Base-by-base conservation (phyloP, 2,797 vertebrate genomes). In the Sphaeramia orbicularis region DNA sequence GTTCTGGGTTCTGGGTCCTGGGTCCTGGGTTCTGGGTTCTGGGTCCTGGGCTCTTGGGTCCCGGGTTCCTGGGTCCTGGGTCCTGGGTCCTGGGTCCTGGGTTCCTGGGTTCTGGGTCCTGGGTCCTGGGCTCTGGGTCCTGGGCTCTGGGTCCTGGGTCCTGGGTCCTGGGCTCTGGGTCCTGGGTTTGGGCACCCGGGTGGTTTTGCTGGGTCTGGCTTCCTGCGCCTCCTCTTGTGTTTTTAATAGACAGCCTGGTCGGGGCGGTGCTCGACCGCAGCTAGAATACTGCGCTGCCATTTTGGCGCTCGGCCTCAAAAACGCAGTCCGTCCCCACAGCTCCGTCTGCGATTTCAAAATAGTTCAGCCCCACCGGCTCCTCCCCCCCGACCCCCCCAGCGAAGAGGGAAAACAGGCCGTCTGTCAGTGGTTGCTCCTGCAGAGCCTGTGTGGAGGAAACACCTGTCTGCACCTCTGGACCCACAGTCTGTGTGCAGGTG, bases 231-330 rank as follows among this genome's bases (percentile, higher is more conserved):
- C 68, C 83, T 80, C 79, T 74, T 52, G 88, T 89, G 87, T 92
- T 94, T 95, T 95, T 93, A 90, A 93, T 92, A 93, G 87, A 83
- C 89, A 71, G 91, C 81, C 84, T 86, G 80, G 87, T 91, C 54
- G 89, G 93, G 91, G 94, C 67, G 84, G 93, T 91, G 92, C 92
- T 93, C 90, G 40, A 93, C 93, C 93, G 71, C 92, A 94, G 89
- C 89, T 85, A 72, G 87, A 93, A 89, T 87, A 70, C 66, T 86
- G 79, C 54, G 86, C 86, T 92, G 91, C 90, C 83, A 90, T 90
- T 91, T 91, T 88, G 84, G 81, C 86, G 63, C 85, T 86, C 73
- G 86, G 89, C 86, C 81, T 88, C 86, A 86, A 86, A 79, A 81
- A 89, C 83, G 78, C 89, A 65, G 75, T 88, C n/a, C 86, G 77